phyloP scores from a whole-genome alignment of 2,888 invertebrate species.

The Dyspetes luteomarginatus region DNA sequence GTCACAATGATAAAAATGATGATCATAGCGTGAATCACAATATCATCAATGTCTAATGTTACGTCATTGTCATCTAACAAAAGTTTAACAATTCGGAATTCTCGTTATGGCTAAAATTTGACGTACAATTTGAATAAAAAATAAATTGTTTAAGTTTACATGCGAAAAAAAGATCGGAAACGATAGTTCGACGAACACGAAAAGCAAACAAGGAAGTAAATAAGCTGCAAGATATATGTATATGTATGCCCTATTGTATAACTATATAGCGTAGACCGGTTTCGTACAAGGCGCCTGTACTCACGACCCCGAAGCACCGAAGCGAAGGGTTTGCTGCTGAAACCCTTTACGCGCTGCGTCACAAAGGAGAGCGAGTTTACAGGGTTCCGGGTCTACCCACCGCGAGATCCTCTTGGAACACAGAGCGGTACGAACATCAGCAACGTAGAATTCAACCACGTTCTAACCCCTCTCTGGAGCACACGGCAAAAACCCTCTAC shows the following conservation, averaged over 20 bases:
- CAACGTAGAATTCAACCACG: constrained; percentile 55
- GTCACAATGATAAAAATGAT: too few species aligned
- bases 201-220: constrained; percentile 43
- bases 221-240: neutral
- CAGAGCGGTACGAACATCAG: constrained; percentile 48
- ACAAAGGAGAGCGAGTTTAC: constrained; percentile 77
- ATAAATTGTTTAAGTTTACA: neutral
- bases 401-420: constrained; percentile 59
- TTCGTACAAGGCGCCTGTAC: constrained; percentile 29
- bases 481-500: constrained; percentile 52
- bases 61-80: too few species aligned
- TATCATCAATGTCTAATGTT: neutral
- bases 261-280: constrained; percentile 26
- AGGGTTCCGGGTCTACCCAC: constrained; percentile 49
- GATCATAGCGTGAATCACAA: too few species aligned
- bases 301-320: constrained; percentile 59
- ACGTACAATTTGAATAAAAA: neutral
- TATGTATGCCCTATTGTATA: constrained; percentile 1
- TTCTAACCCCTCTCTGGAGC: constrained; percentile 37
- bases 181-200: constrained; percentile 39
- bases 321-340: constrained; percentile 66
- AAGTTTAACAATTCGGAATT: too few species aligned
- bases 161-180: constrained; percentile 14
- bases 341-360: constrained; percentile 77
- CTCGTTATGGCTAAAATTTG: too few species aligned